A percentile compares a stretch with the other conserved stretches of the same genome.
phyloP scores from a whole-genome alignment of 2,797 vertebrate species.

The Carapus acus region DNA sequence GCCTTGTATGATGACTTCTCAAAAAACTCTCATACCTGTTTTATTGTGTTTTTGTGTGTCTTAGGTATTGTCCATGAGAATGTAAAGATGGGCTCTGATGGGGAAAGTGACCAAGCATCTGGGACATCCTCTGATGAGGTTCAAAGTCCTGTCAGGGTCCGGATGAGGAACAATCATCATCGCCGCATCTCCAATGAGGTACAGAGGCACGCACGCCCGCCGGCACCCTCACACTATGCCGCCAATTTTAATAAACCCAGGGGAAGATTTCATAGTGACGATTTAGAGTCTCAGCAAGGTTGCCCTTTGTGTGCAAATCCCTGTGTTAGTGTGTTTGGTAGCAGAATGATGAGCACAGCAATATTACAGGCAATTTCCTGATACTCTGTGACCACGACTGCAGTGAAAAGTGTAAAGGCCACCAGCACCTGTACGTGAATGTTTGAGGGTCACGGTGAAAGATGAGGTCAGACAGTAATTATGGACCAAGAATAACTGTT shows the following conservation, averaged over 20 bases:
- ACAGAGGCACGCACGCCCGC: slow-evolving; percentile 29
- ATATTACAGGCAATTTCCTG: slow-evolving; percentile 61
- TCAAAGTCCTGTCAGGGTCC: slow-evolving; percentile 78
- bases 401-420: slow-evolving; percentile 47
- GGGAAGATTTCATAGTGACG: no score
- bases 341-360: slow-evolving; percentile 55
- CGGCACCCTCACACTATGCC: no score
- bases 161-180: slow-evolving; percentile 77
- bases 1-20: no score
- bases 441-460: slow-evolving; percentile 1
- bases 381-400: slow-evolving; percentile 45
- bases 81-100: slow-evolving; percentile 79
- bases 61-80: slow-evolving; percentile 76
- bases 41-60: slow-evolving; percentile 30
- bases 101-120: slow-evolving; percentile 81
- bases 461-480: slow-evolving; percentile 46
- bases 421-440: background rate
- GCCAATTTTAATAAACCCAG: no score
- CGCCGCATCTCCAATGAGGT: slow-evolving; percentile 79
- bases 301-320: background rate
- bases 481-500: slow-evolving; percentile 50
- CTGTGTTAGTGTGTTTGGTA: slow-evolving; percentile 19
- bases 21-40: slow-evolving; percentile 3
- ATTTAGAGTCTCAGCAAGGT: no score
- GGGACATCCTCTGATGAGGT: slow-evolving; percentile 80